Base-by-base conservation (phyloP, 2,797 vertebrate genomes). In the Myotis findleyi region DNA sequence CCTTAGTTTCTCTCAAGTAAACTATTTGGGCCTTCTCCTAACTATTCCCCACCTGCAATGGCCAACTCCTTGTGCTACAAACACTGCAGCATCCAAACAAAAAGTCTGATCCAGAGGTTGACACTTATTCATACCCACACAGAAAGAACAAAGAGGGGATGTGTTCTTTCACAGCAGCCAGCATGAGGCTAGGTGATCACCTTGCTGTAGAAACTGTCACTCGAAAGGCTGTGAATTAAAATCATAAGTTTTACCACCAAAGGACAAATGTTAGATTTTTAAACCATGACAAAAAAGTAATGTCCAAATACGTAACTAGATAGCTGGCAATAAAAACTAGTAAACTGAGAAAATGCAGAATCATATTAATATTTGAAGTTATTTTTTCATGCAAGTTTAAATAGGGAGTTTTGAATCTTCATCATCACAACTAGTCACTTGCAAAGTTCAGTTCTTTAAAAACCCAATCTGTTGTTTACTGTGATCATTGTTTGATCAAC, bases 201-300 rank as follows among this genome's bases (percentile, higher is more conserved):
- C 49, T 62, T 62, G 59, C 27, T 27, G 13, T 49, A 77, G 30
- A 79, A 90, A 8, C 16, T 33, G 16, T 20, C 38, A 72, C 49
- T 81, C 7, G 73, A 89, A 76, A 59, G 51, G 23, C 69, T 59
- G 14, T 5, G 21, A 25, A 44, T 68, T 86, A 79, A 90, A 92
- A 92, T 79, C 30, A 62, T 55, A 80, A 79, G 11, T 59, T 71
- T 92, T 89, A 83, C 49, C 44, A 77, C 17, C 44, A 44, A 89
- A 93, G 30, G 38, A 92, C 5, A 83, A 87, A 80, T 23, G 38
- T 75, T 92, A 92, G 41, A 27, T 84, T 92, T 92, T 93, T 87
- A 94, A 87, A 94, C 5, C 30, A 87, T 62, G 8, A 89, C 25
- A 93, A 73, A 92, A 72, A 57, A 47, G 36, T 36, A 68, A 59